Conservation (phyloP, 1,140 invertebrate genomes). For the Lineus longissimus region DNA sequence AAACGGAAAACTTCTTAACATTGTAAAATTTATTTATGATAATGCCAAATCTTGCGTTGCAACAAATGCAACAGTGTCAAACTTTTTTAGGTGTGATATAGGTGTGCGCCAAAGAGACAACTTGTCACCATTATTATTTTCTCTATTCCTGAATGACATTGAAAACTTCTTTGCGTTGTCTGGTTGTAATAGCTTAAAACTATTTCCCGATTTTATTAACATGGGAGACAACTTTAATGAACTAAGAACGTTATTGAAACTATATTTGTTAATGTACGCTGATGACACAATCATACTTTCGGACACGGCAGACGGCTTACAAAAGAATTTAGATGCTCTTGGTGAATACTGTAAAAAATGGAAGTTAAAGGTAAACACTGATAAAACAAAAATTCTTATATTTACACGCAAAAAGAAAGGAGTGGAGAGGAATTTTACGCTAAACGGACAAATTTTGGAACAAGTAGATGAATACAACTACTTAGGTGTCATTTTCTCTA, state of each 20-base stretch:
- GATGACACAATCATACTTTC: slow-evolving; percentile 22
- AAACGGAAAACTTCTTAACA: background rate
- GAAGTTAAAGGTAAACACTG: slow-evolving; percentile 15
- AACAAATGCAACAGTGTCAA: background rate
- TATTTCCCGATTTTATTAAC: no score
- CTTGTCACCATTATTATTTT: background rate
- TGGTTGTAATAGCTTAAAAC: no score
- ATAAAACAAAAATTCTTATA: slow-evolving; percentile 20
- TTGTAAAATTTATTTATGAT: background rate
- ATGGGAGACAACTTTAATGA: no score
- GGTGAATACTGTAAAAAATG: slow-evolving; percentile 15
- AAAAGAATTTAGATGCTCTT: slow-evolving; percentile 13
- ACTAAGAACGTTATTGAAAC: background rate
- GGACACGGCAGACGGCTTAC: slow-evolving; percentile 8
- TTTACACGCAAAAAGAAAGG: slow-evolving; percentile 11
- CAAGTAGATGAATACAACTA: slow-evolving; percentile 14
- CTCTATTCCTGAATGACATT: background rate
- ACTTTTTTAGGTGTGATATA: background rate
- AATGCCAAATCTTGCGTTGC: background rate
- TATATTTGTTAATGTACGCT: slow-evolving; percentile 20
- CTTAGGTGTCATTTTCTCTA: slow-evolving; percentile 15
- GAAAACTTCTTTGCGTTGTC: background rate
- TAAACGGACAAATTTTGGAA: no score
- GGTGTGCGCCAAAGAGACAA: background rate
- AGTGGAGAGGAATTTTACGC: no score